Evolutionary conservation across 2,797 vertebrate species (phyloP), one percentile per base, ranked within the genome.

Genomic region (Lithobates sylvaticus): DNA sequence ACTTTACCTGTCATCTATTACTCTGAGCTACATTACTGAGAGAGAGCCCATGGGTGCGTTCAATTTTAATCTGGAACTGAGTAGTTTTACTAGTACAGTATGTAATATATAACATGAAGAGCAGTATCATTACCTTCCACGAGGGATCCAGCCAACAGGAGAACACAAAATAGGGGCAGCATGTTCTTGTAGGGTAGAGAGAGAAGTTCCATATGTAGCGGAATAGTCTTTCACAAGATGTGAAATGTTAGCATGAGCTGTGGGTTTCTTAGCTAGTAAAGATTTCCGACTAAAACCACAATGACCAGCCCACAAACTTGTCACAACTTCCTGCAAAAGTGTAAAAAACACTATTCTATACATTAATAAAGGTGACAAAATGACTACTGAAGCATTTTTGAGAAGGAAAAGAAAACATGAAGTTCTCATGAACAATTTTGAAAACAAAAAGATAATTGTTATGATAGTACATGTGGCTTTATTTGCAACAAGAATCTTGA

Each of bases 281-380:
- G 72, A 36, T 86, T 86, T 86, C 84, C 78, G 71, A 81, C 77
- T 34, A 21, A 79, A 85, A 85, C 84, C 84, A 86, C 84, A 69
- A 86, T 76, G 84, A 68, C 78, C 77, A 86, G 42, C 84, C 84
- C 84, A 82, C 65, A 70, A 36, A 27, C 75, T 81, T 86, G 70
- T 86, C 77, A 86, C 29, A 68, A 75, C 34, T 86, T 86, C 84
- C 84, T 86, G 84, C 42, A 67, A 29, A 71, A 72, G 70, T 64
- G 75, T 68, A 70, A 84, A 36, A 65, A 39, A 65, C 34, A 73
- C 27, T 39, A 26, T 10, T 10, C 23, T 26, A 34, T 67, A 29
- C 36, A 68, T 34, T 67, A 18, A 9, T 2, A 68, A 65, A 54
- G 72, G 84, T 72, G 12, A 26, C 8, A 68, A 68, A 54, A 26